A percentile compares a stretch with the other conserved stretches of the same genome.
phyloP scores from a whole-genome alignment of 2,797 vertebrate genomes.

The Carduelis carduelis region DNA sequence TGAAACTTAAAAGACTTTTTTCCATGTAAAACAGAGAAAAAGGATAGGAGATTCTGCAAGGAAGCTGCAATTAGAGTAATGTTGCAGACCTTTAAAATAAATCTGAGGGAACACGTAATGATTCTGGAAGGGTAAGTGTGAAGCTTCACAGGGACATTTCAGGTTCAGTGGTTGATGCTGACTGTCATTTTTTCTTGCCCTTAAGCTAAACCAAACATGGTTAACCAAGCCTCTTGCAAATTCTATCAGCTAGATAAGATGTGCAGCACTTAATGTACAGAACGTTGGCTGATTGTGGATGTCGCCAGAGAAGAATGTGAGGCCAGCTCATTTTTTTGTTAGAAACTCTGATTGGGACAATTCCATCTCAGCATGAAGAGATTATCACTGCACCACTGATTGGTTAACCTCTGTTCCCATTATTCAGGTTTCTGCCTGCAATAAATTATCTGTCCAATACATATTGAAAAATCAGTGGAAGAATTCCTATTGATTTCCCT shows the following conservation, averaged over 20 bases:
- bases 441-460: background rate
- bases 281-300: constrained; percentile 3
- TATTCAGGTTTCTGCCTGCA: background rate
- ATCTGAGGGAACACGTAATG: background rate
- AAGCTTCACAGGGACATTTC: background rate
- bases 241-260: constrained; percentile 48
- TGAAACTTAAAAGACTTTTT: background rate
- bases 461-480: background rate
- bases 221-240: background rate
- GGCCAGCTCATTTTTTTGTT: background rate
- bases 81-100: background rate
- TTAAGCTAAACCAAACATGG: constrained; percentile 2
- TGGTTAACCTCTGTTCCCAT: background rate
- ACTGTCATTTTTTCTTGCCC: constrained; percentile 21
- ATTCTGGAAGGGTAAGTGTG: background rate
- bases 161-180: background rate
- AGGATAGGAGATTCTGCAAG: background rate
- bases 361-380: background rate
- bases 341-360: background rate
- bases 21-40: background rate
- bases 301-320: background rate
- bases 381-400: background rate
- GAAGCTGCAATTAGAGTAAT: background rate
- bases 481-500: background rate
- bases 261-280: constrained; percentile 12